Percentiles rank a stretch among this genome's conserved stretches.
Evolutionary conservation across 1,140 invertebrate species (phyloP).

Genomic region (Acromyrmex charruanus): DNA sequence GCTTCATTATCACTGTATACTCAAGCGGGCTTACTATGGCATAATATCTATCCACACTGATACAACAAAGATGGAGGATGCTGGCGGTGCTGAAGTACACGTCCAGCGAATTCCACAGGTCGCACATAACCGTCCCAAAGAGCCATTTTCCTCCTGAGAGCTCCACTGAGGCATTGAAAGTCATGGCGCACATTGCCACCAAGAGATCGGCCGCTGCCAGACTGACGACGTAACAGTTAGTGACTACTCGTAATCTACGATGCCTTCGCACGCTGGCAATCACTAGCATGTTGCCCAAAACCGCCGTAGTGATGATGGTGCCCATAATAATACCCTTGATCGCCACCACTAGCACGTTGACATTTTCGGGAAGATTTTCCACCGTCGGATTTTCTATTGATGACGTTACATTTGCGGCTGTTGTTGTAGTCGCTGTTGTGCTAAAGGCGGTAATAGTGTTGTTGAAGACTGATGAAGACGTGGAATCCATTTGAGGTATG

Average conservation of each 20-base stretch:
- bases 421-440: constrained; percentile 60
- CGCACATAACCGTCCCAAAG: constrained; percentile 96
- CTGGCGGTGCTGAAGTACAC: constrained; percentile 98
- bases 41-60: constrained; percentile 97
- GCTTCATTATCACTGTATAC: constrained; percentile 95
- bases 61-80: constrained; percentile 97
- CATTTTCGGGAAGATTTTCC: constrained; percentile 81
- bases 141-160: constrained; percentile 93
- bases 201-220: constrained; percentile 96
- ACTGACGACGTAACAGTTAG: constrained; percentile 98
- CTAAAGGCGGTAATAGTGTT: constrained; percentile 49
- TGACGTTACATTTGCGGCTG: constrained; percentile 76
- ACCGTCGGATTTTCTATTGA: constrained; percentile 81
- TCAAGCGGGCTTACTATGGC: constrained; percentile 96
- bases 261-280: constrained; percentile 93
- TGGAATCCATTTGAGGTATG: constrained; percentile 78
- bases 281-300: constrained; percentile 95
- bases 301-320: constrained; percentile 94
- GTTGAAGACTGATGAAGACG: constrained; percentile 63
- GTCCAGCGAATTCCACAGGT: constrained; percentile 98
- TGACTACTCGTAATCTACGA: constrained; percentile 94
- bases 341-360: constrained; percentile 87
- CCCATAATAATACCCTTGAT: constrained; percentile 92
- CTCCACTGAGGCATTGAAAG: constrained; percentile 96
- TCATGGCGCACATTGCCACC: constrained; percentile 97